Conservation (phyloP, 1,140 invertebrate species). For the Agraylea sexmaculata region DNA sequence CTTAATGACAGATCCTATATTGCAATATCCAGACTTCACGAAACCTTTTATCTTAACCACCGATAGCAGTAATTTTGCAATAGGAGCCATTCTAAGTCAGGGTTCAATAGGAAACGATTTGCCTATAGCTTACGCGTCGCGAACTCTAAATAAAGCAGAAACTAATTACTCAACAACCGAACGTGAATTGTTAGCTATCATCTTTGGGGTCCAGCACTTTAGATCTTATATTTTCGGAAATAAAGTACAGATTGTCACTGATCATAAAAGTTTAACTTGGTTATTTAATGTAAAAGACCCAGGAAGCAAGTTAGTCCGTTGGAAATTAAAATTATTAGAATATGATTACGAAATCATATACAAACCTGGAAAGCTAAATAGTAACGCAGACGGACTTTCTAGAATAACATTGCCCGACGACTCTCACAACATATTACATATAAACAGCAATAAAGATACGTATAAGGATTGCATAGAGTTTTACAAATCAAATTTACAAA, state of each 20-base stretch:
- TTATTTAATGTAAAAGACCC: constrained; percentile 33
- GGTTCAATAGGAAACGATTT: constrained; percentile 11
- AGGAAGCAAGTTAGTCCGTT: constrained; percentile 34
- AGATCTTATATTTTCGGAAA: constrained; percentile 34
- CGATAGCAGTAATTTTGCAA: constrained; percentile 24
- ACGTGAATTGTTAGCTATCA: constrained; percentile 40
- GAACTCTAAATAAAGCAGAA: constrained; percentile 31
- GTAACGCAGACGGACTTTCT: constrained; percentile 27
- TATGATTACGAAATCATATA: constrained; percentile 31
- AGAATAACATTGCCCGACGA: too few species aligned
- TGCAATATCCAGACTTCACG: constrained; percentile 24
- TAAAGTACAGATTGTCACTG: constrained; percentile 38
- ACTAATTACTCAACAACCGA: constrained; percentile 30
- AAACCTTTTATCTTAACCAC: constrained; percentile 27
- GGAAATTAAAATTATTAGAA: constrained; percentile 38
- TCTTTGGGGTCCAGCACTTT: constrained; percentile 36
- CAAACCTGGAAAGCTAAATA: constrained; percentile 28
- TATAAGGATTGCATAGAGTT: too few species aligned
- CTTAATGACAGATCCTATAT: constrained; percentile 18
- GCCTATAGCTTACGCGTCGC: constrained; percentile 29
- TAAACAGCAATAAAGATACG: too few species aligned
- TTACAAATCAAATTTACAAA: too few species aligned
- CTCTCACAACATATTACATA: too few species aligned
- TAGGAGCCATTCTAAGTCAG: constrained; percentile 28
- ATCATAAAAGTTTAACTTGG: constrained; percentile 39